Evolutionary conservation across 2,888 invertebrate genomes (phyloP).

Genomic region (Philonicus albiceps): DNA sequence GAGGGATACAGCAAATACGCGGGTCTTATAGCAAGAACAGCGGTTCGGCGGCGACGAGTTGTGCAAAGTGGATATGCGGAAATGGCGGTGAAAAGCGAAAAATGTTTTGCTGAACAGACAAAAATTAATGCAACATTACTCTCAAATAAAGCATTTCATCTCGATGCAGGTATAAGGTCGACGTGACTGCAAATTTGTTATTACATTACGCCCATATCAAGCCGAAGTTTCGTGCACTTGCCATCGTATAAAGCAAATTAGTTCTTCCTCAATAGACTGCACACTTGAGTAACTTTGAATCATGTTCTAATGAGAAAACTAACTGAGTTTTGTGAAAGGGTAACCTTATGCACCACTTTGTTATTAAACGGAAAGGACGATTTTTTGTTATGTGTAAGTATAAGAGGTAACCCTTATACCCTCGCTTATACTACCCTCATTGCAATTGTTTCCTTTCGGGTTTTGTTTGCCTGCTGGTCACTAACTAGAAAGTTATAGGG

Average conservation of each 20-base stretch:
- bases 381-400: neutral
- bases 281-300: constrained; percentile 43
- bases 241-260: constrained; percentile 29
- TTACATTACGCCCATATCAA: constrained; percentile 28
- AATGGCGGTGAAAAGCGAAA: constrained; percentile 6
- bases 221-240: neutral
- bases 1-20: neutral
- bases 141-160: neutral
- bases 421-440: neutral
- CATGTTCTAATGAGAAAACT: constrained; percentile 37
- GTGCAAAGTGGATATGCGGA: constrained; percentile 12
- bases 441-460: constrained; percentile 22
- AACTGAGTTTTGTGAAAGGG: neutral
- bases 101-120: constrained; percentile 5
- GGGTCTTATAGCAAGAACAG: neutral
- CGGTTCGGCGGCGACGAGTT: neutral
- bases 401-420: constrained; percentile 13
- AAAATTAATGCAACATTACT: constrained; percentile 10
- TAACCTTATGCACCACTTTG: constrained; percentile 2
- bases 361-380: constrained; percentile 3
- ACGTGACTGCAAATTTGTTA: neutral
- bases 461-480: constrained; percentile 23
- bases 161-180: neutral
- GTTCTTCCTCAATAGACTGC: constrained; percentile 38
- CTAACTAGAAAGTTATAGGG: constrained; percentile 14